These are phyloP conservation scores for Ciconia nigra DNA, from an alignment of 2,797 vertebrate species.

Conservation along the genomic window DNA sequence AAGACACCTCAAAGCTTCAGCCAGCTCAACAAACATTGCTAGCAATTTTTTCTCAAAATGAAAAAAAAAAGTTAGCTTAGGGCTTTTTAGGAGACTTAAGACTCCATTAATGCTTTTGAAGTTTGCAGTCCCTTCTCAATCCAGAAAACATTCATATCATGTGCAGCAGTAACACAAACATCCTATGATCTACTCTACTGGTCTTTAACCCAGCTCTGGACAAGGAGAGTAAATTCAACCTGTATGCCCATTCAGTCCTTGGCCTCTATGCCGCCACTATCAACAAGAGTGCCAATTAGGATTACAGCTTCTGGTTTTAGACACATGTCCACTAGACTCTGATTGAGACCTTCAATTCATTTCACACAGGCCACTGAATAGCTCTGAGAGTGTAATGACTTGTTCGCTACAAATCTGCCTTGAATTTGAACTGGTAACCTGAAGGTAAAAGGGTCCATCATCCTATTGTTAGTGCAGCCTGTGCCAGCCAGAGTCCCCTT, in stretches of 20 bases:
- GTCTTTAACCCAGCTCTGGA: not conserved
- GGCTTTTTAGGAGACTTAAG: slow-evolving; percentile 6
- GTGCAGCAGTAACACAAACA: not conserved
- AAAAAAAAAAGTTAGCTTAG: slow-evolving; percentile 39
- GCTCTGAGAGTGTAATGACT: not conserved
- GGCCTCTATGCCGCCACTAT: not conserved
- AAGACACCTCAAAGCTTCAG: slow-evolving; percentile 13
- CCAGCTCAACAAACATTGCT: not conserved
- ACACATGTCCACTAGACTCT: slow-evolving; percentile 6
- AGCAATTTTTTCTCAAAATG: not conserved
- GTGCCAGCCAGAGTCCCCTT: not conserved
- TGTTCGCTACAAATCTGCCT: not conserved
- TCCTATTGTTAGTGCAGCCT: not conserved
- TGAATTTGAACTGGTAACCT: not conserved
- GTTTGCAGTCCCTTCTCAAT: not conserved
- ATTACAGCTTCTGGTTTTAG: slow-evolving; percentile 23
- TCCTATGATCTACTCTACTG: not conserved
- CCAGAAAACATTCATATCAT: not conserved
- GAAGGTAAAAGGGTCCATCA: not conserved
- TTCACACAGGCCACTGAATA: not conserved
- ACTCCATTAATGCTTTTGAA: slow-evolving; percentile 41
- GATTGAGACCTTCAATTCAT: slow-evolving; percentile 12
- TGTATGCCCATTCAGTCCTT: not conserved
- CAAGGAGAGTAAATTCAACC: not conserved
- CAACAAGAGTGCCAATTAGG: slow-evolving; percentile 9